Base-by-base conservation (phyloP, 2,113 vertebrate species). In the Saguinus imperator region DNA sequence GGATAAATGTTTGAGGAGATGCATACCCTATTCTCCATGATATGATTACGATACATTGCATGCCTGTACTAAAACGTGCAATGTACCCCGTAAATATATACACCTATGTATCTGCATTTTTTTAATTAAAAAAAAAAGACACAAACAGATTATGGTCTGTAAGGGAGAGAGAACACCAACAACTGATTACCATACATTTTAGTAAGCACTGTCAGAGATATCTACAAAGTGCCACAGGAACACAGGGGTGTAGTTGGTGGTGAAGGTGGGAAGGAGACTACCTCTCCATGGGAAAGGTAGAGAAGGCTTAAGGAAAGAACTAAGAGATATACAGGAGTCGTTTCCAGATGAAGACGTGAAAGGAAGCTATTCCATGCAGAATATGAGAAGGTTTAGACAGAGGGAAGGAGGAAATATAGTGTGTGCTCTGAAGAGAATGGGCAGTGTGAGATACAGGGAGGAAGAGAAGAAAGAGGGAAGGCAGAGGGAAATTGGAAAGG, bases 151-250 rank as follows among this genome's bases (percentile, higher is more conserved):
- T 77, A 64, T 2, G 1, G 21, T 64, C 32, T 25, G 18, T 4
- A 27, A 57, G 11, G 50, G 8, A 93, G 8, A 43, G 3, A 13
- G 25, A 68, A 52, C 1, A 7, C 3, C 70, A 48, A 35, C 25
- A 40, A 58, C 8, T 17, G 13, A 35, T 25, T 1, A 37, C 4
- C 3, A 12, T 48, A 45, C n/a, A 8, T 4, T 37, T 11, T 0
- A 50, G 1, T 21, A 68, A 82, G 23, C 37, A 64, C 55, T 81
- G 27, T 37, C 0, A 10, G 25, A 66, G 32, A 40, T 6, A 10
- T 1, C 16, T 1, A 1, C 21, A 32, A 70, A 85, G 40, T 37
- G 68, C 48, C 43, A 10, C 0, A 23, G 80, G 61, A 45, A 57
- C 37, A 52, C 0, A 1, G 55, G 20, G 37, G 23, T 6, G 43